Conservation (phyloP, 2,113 vertebrate genomes). For the Orientallactaga bullata region DNA sequence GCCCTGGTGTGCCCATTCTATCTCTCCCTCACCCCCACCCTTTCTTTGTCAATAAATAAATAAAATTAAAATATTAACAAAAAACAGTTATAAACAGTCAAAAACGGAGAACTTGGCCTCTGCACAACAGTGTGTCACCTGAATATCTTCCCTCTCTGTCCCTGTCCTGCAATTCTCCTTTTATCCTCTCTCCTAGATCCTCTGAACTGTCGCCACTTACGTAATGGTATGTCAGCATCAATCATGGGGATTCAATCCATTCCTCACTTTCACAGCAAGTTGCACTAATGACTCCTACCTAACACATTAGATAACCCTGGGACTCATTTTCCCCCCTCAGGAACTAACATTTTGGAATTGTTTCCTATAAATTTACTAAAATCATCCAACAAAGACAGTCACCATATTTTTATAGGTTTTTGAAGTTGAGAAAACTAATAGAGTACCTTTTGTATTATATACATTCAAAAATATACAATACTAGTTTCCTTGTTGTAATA, state of each 20-base stretch:
- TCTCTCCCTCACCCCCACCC: too few relatives aligned
- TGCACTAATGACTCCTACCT: background rate
- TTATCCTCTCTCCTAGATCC: background rate
- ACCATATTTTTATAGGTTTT: background rate
- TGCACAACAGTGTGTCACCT: background rate
- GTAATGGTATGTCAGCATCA: background rate
- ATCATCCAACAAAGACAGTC: background rate
- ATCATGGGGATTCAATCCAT: background rate
- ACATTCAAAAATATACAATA: background rate
- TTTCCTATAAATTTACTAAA: background rate
- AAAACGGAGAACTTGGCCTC: background rate
- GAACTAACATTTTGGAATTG: background rate
- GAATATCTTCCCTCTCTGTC: background rate
- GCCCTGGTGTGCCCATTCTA: too few relatives aligned
- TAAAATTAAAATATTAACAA: too few relatives aligned
- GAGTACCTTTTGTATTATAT: background rate
- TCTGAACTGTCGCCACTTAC: background rate
- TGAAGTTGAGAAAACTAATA: background rate
- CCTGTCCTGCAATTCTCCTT: background rate
- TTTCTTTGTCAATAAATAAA: rapidly evolving
- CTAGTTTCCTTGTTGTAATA: background rate
- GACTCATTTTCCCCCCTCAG: background rate
- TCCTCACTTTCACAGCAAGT: background rate
- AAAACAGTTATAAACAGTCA: too few relatives aligned
- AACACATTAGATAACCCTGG: too few relatives aligned